Base-by-base conservation (phyloP, 2,113 vertebrate genomes). In the Ailurus styani region DNA sequence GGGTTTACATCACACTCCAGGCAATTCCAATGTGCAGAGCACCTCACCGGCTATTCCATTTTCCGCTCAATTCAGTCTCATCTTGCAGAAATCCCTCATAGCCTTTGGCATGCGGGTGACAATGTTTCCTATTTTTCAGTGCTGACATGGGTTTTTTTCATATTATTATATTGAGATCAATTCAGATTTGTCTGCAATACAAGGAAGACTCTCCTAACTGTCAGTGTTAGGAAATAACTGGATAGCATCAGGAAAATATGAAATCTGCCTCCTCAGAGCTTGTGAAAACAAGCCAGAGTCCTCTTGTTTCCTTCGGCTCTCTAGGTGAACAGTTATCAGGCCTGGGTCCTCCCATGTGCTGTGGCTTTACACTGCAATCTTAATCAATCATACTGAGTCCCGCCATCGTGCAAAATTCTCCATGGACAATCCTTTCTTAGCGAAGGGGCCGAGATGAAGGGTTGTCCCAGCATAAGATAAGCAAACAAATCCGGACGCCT, bases 151-250 rank as follows among this genome's bases (percentile, higher is more conserved):
- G 55, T 20, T 23, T 75, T 72, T 90, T 95, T 91, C 45, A 90
- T 95, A 83, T 95, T 96, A 96, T 97, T 98, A 94, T 95, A 96
- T 70, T 94, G 94, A 96, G 87, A 98, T 98, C 97, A 97, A 90
- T 97, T 97, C 94, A 95, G 90, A 97, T 97, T 97, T 97, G 94
- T 96, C 95, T 96, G 90, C 73, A 94, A 92, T 91, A 93, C 79
- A 94, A 96, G 79, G 66, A 95, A 96, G 87, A 84, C 60, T 97
- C 78, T 96, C 75, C 78, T 93, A 96, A 77, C 96, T 97, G 96
- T 97, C 97, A 97, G 54, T 52, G 60, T 81, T 87, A 79, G 93
- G 90, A 97, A 97, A 96, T 97, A 95, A 96, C 87, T 93, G 37
- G 87, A n/a, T 73, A 88, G 78, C 84, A 77, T 87, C 83, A 83